phyloP scores from a whole-genome alignment of 2,888 invertebrate genomes.

The Dexiosoma caninum region DNA sequence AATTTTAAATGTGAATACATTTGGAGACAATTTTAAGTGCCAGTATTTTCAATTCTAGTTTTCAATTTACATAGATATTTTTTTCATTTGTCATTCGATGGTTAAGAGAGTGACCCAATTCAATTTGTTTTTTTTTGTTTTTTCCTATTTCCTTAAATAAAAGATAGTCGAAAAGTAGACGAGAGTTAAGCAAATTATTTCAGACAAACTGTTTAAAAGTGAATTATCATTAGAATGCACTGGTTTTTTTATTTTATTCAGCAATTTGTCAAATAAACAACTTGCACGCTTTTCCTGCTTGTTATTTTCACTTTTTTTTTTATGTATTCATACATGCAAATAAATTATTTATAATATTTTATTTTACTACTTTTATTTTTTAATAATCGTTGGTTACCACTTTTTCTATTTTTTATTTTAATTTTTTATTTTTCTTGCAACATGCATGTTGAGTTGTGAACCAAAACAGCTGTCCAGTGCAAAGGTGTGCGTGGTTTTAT shows the following conservation, averaged over 20 bases:
- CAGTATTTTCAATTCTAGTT: too few relatives aligned
- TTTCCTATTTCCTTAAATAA: too few relatives aligned
- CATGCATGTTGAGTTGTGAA: slow-evolving; percentile 54
- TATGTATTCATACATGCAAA: slow-evolving; percentile 22
- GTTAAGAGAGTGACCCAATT: not conserved
- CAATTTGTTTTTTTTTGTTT: too few relatives aligned
- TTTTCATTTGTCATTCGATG: too few relatives aligned
- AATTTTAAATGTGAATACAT: not conserved
- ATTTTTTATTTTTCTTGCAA: not conserved
- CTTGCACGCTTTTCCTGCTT: not conserved
- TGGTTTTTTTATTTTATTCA: not conserved
- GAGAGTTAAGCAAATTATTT: slow-evolving; percentile 24
- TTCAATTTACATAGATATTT: too few relatives aligned
- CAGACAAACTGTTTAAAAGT: slow-evolving; percentile 36
- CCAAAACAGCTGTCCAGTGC: slow-evolving; percentile 52
- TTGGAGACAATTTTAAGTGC: too few relatives aligned
- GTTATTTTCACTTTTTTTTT: not conserved
- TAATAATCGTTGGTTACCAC: too few relatives aligned
- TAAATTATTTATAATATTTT: slow-evolving; percentile 43
- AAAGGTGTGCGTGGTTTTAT: slow-evolving; percentile 14
- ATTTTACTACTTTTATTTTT: slow-evolving; percentile 5
- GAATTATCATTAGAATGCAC: slow-evolving; percentile 31
- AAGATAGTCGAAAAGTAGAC: not conserved
- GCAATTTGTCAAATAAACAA: slow-evolving; percentile 32
- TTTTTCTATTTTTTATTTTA: not conserved